phyloP scores from a whole-genome alignment of 2,113 vertebrate species.

The Xenus cinereus region DNA sequence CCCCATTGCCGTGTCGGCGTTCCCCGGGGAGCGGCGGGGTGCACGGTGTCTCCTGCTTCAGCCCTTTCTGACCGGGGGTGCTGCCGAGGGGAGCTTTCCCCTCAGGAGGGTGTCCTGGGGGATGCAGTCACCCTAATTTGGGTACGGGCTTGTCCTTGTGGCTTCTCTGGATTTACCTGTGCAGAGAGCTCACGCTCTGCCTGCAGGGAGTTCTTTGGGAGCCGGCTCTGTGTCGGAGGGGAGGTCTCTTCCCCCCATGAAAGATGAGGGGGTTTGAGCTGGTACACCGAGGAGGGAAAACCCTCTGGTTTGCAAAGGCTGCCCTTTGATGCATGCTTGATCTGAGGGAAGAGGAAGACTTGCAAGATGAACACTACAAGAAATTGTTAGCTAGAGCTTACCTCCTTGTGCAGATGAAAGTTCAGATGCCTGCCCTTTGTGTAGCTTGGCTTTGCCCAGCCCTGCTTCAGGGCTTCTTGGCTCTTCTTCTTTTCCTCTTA shows the following conservation, averaged over 20 bases:
- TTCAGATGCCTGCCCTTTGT: background rate
- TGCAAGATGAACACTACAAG: background rate
- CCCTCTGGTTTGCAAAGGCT: background rate
- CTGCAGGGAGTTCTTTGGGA: background rate
- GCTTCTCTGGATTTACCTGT: rapidly evolving
- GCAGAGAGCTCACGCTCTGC: rapidly evolving
- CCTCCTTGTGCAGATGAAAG: background rate
- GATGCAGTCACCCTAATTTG: background rate
- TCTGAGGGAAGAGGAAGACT: background rate
- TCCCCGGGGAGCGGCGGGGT: rapidly evolving
- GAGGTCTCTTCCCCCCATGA: background rate
- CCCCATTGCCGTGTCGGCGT: rapidly evolving
- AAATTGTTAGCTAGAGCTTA: background rate
- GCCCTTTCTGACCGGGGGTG: background rate
- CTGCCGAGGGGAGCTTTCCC: background rate
- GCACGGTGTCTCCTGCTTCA: background rate
- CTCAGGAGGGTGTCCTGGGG: background rate
- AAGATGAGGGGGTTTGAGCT: background rate
- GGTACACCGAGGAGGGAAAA: background rate
- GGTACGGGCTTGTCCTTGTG: rapidly evolving
- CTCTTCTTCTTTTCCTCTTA: background rate
- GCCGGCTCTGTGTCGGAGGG: background rate
- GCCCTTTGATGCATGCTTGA: background rate
- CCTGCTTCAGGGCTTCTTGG: background rate
- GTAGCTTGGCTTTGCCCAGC: background rate